These are phyloP conservation scores for Alligator sinensis DNA, from an alignment of 2,113 vertebrate species.

Conservation along the genomic window DNA sequence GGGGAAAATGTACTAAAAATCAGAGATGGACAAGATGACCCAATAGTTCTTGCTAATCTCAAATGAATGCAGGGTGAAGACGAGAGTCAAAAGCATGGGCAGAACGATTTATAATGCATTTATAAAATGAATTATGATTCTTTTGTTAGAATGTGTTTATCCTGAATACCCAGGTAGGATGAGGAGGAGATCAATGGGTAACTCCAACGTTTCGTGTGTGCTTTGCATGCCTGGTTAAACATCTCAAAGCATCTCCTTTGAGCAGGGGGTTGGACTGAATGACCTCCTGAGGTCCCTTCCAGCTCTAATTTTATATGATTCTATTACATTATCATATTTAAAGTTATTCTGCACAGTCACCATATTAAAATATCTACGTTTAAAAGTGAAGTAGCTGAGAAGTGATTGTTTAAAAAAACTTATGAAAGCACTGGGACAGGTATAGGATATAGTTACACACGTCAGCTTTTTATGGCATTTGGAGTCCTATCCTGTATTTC, in stretches of 20 bases:
- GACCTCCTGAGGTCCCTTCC: no score
- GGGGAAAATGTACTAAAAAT: no score
- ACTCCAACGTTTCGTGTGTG: background rate
- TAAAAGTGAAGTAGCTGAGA: background rate
- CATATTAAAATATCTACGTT: background rate
- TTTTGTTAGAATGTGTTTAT: conserved; percentile 8
- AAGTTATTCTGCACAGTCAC: background rate
- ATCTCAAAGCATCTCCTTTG: background rate
- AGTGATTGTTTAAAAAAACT: background rate
- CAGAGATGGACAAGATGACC: no score
- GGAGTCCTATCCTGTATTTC: background rate
- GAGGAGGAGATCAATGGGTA: background rate
- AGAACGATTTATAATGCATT: background rate
- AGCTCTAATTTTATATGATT: background rate
- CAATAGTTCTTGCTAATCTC: background rate
- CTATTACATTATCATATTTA: background rate
- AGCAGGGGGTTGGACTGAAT: no score
- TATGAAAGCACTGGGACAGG: background rate
- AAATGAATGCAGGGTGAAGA: background rate
- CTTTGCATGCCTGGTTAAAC: background rate
- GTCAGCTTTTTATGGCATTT: background rate
- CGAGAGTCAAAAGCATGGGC: background rate
- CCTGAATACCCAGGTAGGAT: background rate
- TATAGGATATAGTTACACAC: background rate
- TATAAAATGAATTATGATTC: background rate